Base-by-base conservation (phyloP, 2,888 invertebrate species). In the Tenthredo distinguenda region DNA sequence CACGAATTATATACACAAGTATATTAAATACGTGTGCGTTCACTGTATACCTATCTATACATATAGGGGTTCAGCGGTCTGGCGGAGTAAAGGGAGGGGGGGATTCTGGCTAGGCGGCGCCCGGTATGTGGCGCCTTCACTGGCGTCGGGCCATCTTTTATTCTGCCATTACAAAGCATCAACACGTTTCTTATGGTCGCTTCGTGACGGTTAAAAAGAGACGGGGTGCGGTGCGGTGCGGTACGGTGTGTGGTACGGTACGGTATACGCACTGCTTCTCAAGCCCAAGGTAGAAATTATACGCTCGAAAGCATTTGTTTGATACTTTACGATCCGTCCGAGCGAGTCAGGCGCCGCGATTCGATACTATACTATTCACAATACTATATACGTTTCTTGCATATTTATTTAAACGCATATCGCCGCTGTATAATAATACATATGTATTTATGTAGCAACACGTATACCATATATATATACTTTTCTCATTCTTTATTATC, bases 71-170 rank as follows among this genome's bases (percentile, higher is more conserved):
- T 18, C 77, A 74, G 40, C 76, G 79, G 82, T 84, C n/a, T 84
- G 84, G 68, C 84, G 47, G 62, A 86, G 76, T 43, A 89, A 10
- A 86, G n/a, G 34, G n/a, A 50, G 68, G 84, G 68, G 86, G 71
- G 43, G 55, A 81, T 21, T 71, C 82, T 88, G 89, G 90, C 91
- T 90, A 91, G 91, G 91, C 91, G 92, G 92, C 91, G 92, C 92
- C 92, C 91, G 92, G 91, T 92, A 92, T 92, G 92, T 92, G 92
- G 92, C 92, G 92, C 92, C 92, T 92, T 91, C 91, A 92, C 91
- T 92, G 92, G 92, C 92, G 92, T 92, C 91, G 91, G 88, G 91
- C 91, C 92, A 92, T 91, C 91, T 91, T 92, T 92, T 91, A 91
- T 90, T 91, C 90, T 90, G 88, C 91, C 90, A 91, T 91, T 91